Evolutionary conservation across 2,888 invertebrate genomes (phyloP), one percentile per base, ranked within the genome.

Genomic region (Amphipyra tragopoginis): DNA sequence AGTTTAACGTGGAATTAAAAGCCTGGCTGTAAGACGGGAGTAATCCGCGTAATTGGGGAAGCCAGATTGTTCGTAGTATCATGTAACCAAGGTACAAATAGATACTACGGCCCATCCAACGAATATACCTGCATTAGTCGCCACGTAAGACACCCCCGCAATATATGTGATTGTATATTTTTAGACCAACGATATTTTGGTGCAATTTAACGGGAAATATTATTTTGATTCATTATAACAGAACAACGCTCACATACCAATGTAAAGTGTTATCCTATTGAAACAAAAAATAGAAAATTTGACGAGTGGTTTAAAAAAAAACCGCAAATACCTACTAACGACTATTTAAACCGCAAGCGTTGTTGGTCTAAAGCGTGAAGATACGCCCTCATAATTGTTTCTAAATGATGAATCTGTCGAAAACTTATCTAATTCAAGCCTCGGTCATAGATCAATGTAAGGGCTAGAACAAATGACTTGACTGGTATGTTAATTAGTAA

Each of bases 371-470:
- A 21, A 38, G 11, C 38, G 11, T 21, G 1, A 47, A 47, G 47
- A 34, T 14, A 15, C n/a, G 13, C 33, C 1, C 34, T 47, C 10
- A 10, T 13, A 34, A 47, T 4, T 9, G 9, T 43, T 5, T 26
- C 42, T 43, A 10, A 36, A 42, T 42, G 39, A 39, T 13, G 14
- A 65, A 51, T 43, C 38, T 58, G 45, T 58, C 42, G 11, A 49
- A 57, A 68, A 43, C 36, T 3, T 34, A 10, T 33, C 40, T 54
- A 36, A 60, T 47, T 36, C 47, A 36, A 34, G 26, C 9, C 21
- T 34, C 29, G 58, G 53, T 65, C 57, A 60, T 14, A 55, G 54
- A 56, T 65, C 56, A 76, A 71, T 60, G 9, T 43, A 54, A 75
- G 72, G 56, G 40, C 59, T 70, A 58, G 42, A 44, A 44, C n/a